phyloP scores from a whole-genome alignment of 2,797 vertebrate species.

The Heliangelus exortis region DNA sequence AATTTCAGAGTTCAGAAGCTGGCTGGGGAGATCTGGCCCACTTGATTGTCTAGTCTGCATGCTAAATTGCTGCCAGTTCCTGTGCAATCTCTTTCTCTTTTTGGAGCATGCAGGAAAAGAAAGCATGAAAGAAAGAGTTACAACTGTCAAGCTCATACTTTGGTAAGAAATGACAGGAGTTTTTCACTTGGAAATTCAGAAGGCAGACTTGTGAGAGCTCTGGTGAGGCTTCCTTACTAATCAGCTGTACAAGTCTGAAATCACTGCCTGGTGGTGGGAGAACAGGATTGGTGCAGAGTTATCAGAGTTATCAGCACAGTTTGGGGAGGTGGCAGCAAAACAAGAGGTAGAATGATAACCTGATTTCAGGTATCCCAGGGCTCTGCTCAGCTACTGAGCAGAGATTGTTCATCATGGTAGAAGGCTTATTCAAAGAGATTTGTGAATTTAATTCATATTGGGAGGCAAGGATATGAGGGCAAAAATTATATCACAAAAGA shows the following conservation, averaged over 20 bases:
- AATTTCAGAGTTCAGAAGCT: not conserved
- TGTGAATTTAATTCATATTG: not conserved
- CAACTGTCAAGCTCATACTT: not conserved
- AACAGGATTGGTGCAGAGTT: not conserved
- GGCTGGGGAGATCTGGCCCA: rapidly evolving
- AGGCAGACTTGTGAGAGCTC: not conserved
- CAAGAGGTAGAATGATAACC: not conserved
- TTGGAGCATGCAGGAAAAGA: not conserved
- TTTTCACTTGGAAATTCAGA: not conserved
- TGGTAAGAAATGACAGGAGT: not conserved
- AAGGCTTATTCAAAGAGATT: not conserved
- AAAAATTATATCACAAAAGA: not conserved
- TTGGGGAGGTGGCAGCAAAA: not conserved
- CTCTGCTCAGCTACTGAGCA: not conserved
- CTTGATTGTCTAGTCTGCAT: not conserved
- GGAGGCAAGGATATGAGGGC: not conserved
- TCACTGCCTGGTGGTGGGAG: not conserved
- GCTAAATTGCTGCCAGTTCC: not conserved
- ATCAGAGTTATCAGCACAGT: not conserved
- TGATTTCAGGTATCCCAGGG: not conserved
- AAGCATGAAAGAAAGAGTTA: not conserved
- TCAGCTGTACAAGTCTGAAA: not conserved
- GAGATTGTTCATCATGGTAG: not conserved
- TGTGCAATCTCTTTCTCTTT: not conserved
- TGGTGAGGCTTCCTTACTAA: not conserved